A percentile compares a stretch with the other conserved stretches of the same genome.
Evolutionary conservation across 1,140 invertebrate genomes (phyloP).

Genomic region (Wiebesia pumilae): DNA sequence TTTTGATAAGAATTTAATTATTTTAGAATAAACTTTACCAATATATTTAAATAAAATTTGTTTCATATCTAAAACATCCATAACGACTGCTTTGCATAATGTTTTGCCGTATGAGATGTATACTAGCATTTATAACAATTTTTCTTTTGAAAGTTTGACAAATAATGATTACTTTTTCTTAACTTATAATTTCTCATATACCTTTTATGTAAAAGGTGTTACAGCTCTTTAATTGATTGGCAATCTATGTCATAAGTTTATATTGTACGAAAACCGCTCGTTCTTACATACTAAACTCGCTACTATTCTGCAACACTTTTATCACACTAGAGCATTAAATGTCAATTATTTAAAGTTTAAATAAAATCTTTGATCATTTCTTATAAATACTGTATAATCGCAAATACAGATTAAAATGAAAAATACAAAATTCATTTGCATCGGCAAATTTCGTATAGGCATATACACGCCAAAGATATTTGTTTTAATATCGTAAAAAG

Average conservation of each 20-base stretch:
- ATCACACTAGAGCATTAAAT: background rate
- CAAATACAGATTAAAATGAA: background rate
- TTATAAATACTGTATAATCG: background rate
- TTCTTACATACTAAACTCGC: background rate
- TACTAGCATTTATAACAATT: background rate
- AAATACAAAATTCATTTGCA: background rate
- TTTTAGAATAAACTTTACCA: too few species aligned
- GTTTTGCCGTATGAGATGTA: background rate
- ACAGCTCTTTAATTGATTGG: background rate
- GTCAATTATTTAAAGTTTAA: background rate
- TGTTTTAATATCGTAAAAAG: background rate
- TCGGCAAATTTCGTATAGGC: background rate
- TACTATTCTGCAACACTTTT: constrained; percentile 1
- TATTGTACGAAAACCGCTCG: background rate
- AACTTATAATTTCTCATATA: background rate
- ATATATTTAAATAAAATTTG: too few species aligned
- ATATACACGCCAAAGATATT: background rate
- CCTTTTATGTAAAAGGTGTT: background rate
- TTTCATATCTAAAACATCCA: background rate
- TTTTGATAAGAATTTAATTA: too few species aligned
- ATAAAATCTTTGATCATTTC: background rate
- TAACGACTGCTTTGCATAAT: background rate
- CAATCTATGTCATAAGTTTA: background rate
- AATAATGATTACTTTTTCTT: background rate
- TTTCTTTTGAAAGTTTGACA: background rate